Percentiles rank a stretch among this genome's conserved stretches.
These are phyloP conservation scores for Frankliniella intonsa DNA, from an alignment of 2,888 invertebrate genomes.

Conservation along the genomic window DNA sequence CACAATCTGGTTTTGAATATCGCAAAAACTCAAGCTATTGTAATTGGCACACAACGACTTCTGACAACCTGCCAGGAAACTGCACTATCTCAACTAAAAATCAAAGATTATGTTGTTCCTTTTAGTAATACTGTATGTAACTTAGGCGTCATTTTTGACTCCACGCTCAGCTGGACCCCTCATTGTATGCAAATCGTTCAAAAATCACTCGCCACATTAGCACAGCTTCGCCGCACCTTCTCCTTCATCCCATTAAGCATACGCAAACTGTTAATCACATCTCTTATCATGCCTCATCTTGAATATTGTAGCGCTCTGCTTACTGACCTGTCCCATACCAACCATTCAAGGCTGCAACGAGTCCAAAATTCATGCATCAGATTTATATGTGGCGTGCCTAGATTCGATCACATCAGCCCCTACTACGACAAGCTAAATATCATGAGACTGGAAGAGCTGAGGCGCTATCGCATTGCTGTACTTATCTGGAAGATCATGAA, in stretches of 20 bases:
- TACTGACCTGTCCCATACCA: neutral
- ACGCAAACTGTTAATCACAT: neutral
- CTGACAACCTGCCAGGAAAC: neutral
- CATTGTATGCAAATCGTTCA: too few species aligned
- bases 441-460: neutral
- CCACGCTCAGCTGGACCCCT: neutral
- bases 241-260: neutral
- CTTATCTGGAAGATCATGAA: neutral
- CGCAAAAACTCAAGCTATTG: neutral
- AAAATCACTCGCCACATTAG: too few species aligned
- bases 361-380: too few species aligned
- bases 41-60: neutral
- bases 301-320: neutral
- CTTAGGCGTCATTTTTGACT: neutral
- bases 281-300: too few species aligned
- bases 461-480: too few species aligned
- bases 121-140: neutral
- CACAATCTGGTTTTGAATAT: neutral
- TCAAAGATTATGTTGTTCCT: too few species aligned
- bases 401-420: too few species aligned
- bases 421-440: too few species aligned
- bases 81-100: too few species aligned
- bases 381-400: too few species aligned
- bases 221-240: neutral
- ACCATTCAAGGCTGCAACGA: neutral